Evolutionary conservation across 30 jellyfish, hydroid and myxozoan species (phyloP), one percentile per base, ranked within the genome.

Genomic region (Cassiopea xamachana): DNA sequence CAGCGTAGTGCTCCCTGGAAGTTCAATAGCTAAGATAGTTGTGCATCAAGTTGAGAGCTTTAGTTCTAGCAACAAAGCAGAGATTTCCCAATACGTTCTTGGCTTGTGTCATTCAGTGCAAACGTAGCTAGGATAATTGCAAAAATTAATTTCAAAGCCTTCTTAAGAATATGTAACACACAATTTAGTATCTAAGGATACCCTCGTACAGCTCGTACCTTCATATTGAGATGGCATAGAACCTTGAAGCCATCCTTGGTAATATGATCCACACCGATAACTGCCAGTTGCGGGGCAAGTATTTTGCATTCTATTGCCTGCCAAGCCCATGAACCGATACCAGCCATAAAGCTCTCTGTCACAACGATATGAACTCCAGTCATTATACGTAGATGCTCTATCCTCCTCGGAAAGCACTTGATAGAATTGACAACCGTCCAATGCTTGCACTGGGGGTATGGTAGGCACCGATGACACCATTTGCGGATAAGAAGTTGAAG

Each of bases 261-360:
- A 92, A 45, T 79, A 81, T 51, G 98, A 71, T 16, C 98, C 98
- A 62, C 98, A 92, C 83, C 94, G 3, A 75, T 92, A 93, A 18
- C 60, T 50, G 77, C 70, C 27, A 48, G 88, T 78, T 8, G 88
- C 77, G 46, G 90, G 82, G 48, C 90, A 82, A 1, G 82, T 45
- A 12, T 2, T 48, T 60, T 69, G 7, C 83, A 82, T 64, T 82
- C 90, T 82, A 61, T 69, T 82, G 0, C 90, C 90, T 18, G 90
- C 90, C 12, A 2, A 14, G 39, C 90, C 90, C 82, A 82, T 69
- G 75, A 82, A 82, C 0, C 90, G 90, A 46, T 82, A 82, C 90
- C 90, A 82, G 61, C 90, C 90, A 27, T 61, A 82, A 14, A 82
- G 82, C 49, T 67, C 82, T 44, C 15, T 13, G 73, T 82, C 90